Base-by-base conservation (phyloP, 2,797 vertebrate genomes). In the Hirundo rustica region DNA sequence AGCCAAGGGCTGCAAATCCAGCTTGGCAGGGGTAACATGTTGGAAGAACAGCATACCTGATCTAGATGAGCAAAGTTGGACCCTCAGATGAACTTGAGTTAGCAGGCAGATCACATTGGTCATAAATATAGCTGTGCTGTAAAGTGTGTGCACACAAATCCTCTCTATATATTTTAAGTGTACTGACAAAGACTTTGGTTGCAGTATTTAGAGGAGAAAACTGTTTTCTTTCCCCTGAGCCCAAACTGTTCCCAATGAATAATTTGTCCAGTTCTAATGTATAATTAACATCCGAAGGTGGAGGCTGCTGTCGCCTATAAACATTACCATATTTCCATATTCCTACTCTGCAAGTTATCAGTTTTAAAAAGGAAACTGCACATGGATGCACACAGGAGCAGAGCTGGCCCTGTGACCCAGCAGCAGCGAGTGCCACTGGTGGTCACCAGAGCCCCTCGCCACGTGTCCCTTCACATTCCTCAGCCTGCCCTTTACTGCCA, bases 401-500 rank as follows among this genome's bases (percentile, higher is more conserved):
- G 50, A 90, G 74, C 42, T 0, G 11, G 23, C 47, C 38, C 45
- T 38, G 42, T 79, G 89, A 61, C 84, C 86, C 16, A 13, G 60
- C 27, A 42, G 67, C 68, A 62, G 55, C 0, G 0, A 51, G 62
- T 40, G 62, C 53, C 2, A 2, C 40, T 60, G 54, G 29, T 36
- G 51, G 27, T 55, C 55, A 40, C 58, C 71, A 60, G 44, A 82
- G 34, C 19, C 40, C 16, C 32, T 65, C 0, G 0, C 10, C 12
- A 15, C 0, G 0, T 0, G 3, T 30, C 32, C 5, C 1, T 45
- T 83, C 0, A 0, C 23, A 5, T 51, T 75, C 22, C 30, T 16
- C 51, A 44, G 15, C 48, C 36, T 45, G 12, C 30, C 65, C 27
- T 44, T 70, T 54, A 29, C 19, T 47, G 38, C 16, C 29, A 4